These are phyloP conservation scores for Anagyrus pseudococci DNA, from an alignment of 2,888 invertebrate species.

Conservation along the genomic window DNA sequence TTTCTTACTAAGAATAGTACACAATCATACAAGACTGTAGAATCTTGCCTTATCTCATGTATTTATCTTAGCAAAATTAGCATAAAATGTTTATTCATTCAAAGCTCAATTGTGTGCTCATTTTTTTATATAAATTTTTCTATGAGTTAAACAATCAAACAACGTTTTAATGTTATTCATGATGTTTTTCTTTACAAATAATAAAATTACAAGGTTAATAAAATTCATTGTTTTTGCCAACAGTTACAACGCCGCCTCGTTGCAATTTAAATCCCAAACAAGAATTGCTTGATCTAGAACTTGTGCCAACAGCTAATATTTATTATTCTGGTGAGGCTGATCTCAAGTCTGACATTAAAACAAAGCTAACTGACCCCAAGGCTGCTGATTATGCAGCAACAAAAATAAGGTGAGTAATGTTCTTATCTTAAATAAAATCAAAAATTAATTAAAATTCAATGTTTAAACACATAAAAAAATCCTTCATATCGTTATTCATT, in stretches of 20 bases:
- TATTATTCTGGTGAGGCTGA: slow-evolving; percentile 67
- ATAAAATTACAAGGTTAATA: no score
- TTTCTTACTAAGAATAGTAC: no score
- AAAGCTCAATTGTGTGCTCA: no score
- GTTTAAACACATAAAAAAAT: no score
- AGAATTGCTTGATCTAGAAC: slow-evolving; percentile 75
- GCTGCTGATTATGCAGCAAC: slow-evolving; percentile 74
- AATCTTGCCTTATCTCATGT: neutral
- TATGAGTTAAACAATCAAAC: no score
- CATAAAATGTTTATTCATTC: neutral
- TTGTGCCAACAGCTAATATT: slow-evolving; percentile 80
- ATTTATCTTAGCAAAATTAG: neutral
- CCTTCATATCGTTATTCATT: neutral
- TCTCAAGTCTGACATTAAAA: slow-evolving; percentile 69
- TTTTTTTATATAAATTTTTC: no score
- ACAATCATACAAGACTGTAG: no score
- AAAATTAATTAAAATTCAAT: neutral
- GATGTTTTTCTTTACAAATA: no score
- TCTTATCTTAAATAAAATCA: no score
- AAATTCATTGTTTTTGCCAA: slow-evolving; percentile 4
- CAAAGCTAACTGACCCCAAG: slow-evolving; percentile 71
- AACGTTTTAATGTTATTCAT: no score
- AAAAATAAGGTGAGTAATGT: slow-evolving; percentile 69
- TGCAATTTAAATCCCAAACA: slow-evolving; percentile 68
- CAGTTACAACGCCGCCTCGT: slow-evolving; percentile 87